Base-by-base conservation (phyloP, 2,113 vertebrate species). In the Myrmecophaga tridactyla region DNA sequence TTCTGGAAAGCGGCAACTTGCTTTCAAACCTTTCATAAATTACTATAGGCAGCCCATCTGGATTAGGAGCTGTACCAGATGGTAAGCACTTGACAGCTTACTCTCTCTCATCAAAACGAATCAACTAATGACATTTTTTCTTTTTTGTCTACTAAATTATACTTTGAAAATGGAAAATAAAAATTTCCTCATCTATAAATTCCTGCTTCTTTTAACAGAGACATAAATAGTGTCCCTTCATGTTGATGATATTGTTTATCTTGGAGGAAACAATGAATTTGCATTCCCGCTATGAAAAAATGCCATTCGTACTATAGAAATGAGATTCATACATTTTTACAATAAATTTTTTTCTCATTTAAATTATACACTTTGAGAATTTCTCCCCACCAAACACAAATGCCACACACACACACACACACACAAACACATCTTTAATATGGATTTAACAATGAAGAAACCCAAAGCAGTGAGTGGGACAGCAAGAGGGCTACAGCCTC, bases 41-140 rank as follows among this genome's bases (percentile, higher is more conserved):
- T 96, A 94, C 93, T 94, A 90, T 53, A 96, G 96, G 95, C 96
- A 96, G 94, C 94, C 92, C 96, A 96, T 97, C 93, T 98, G 96
- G 95, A 92, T 96, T 77, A 94, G 94, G 92, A 96, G 90, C 92
- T 43, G 72, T 78, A 95, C 78, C 97, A 98, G 95, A 97, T 58
- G 89, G 94, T 86, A 91, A 84, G 72, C 63, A 63, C 51, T 92
- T 97, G 92, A 94, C 78, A 94, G 85, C 76, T 96, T 94, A 82
- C n/a, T 97, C 43, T 48, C 31, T 96, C 92, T 97, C 92, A 69
- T 65, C 70, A n/a, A 51, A 93, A 96, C 18, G 83, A 86, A 93
- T 97, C 92, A 91, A 96, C 83, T 97, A 94, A 96, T 92, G 56
- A 46, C 62, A 89, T 65, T 87, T 97, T 86, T 94, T 84, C 83